Percentiles rank a stretch among this genome's conserved stretches.
Evolutionary conservation across 1,140 invertebrate genomes (phyloP).

Genomic region (Tachypleus tridentatus): DNA sequence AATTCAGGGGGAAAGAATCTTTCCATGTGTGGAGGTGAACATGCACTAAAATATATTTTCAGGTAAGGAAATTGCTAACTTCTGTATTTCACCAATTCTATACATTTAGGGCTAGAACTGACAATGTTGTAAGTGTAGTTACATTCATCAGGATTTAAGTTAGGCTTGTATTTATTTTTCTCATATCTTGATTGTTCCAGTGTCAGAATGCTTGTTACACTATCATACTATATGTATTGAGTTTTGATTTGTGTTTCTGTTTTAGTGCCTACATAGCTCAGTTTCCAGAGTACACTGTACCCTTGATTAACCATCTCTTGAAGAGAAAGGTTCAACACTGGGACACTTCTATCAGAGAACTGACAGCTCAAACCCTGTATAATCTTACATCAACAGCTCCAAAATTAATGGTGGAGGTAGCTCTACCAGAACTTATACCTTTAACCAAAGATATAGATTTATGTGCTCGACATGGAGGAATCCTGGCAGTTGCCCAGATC

Average conservation of each 20-base stretch:
- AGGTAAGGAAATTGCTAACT: too few relatives aligned
- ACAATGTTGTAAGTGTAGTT: too few relatives aligned
- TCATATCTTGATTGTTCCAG: too few relatives aligned
- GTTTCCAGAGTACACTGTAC: conserved; percentile 67
- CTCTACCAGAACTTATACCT: conserved; percentile 55
- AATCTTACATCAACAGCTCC: conserved; percentile 58
- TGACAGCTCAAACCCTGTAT: conserved; percentile 70
- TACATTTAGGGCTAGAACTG: too few relatives aligned
- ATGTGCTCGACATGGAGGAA: conserved; percentile 70
- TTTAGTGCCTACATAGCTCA: conserved; percentile 52
- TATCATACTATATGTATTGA: too few relatives aligned
- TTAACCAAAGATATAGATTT: conserved; percentile 61
- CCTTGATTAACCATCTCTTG: conserved; percentile 77
- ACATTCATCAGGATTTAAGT: too few relatives aligned
- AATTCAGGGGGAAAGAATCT: too few relatives aligned
- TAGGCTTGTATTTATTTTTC: too few relatives aligned
- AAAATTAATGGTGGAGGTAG: conserved; percentile 54
- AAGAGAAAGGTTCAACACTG: conserved; percentile 81
- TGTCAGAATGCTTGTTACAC: too few relatives aligned
- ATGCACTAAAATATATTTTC: too few relatives aligned
- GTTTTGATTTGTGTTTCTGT: conserved; percentile 7
- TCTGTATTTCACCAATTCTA: too few relatives aligned
- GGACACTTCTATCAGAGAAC: conserved; percentile 76
- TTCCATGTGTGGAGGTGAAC: too few relatives aligned
- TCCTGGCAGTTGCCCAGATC: conserved; percentile 70